A percentile compares a stretch with the other conserved stretches of the same genome.
These are phyloP conservation scores for Dichetophora obliterata DNA, from an alignment of 2,888 invertebrate species.

Conservation along the genomic window DNA sequence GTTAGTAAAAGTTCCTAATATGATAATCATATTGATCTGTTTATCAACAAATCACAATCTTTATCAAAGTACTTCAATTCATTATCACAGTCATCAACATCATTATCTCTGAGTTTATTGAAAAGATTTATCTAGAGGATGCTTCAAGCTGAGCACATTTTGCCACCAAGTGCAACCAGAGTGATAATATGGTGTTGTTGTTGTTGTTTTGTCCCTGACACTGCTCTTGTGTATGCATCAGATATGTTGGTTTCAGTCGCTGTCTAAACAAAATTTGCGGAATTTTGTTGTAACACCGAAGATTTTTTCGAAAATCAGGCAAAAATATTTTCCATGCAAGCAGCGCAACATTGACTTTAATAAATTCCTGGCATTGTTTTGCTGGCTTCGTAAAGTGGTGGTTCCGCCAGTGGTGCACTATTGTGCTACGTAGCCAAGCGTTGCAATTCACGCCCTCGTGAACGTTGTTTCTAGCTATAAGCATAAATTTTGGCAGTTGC, in stretches of 20 bases:
- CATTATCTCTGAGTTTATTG: no score
- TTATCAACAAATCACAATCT: no score
- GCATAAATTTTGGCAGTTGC: background rate
- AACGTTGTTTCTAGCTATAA: no score
- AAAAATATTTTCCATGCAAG: background rate
- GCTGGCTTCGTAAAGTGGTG: background rate
- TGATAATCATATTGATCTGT: no score
- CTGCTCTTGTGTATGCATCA: background rate
- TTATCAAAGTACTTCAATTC: no score
- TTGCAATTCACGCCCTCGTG: constrained; percentile 3
- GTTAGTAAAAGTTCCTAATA: no score
- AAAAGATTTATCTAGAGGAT: background rate
- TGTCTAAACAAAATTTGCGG: background rate
- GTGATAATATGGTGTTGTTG: constrained; percentile 1
- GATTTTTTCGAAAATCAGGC: background rate
- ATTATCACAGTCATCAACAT: no score
- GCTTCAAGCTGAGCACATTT: background rate
- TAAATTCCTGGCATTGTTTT: constrained; percentile 3
- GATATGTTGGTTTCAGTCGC: no score
- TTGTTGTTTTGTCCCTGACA: background rate
- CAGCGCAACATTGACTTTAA: background rate
- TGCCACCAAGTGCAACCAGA: background rate
- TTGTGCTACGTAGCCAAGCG: background rate
- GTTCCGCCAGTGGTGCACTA: background rate
- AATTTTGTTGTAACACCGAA: background rate